Conservation (phyloP, 1,140 invertebrate genomes). For the Tetraneura akinire region DNA sequence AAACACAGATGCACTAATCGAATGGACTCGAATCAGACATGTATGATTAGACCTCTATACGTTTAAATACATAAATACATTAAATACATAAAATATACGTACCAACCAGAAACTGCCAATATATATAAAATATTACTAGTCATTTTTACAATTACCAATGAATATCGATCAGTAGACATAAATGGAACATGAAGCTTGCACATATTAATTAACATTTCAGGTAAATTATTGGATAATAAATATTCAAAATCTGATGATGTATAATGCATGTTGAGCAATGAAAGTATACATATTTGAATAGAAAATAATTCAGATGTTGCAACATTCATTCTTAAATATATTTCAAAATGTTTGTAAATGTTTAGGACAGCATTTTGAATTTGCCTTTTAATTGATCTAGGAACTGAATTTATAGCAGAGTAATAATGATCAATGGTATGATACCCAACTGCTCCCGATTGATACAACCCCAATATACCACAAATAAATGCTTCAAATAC, state of each 20-base stretch:
- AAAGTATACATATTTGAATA: constrained; percentile 47
- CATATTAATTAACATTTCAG: constrained; percentile 36
- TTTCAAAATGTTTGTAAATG: constrained; percentile 59
- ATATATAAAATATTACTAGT: constrained; percentile 44
- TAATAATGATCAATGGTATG: constrained; percentile 53
- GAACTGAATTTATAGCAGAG: constrained; percentile 58
- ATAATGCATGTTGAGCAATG: constrained; percentile 47
- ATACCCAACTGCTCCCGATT: constrained; percentile 57
- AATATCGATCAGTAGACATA: constrained; percentile 42
- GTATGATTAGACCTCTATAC: no score
- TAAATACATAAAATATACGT: constrained; percentile 19
- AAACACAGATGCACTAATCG: no score
- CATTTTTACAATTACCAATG: constrained; percentile 45
- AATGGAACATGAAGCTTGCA: constrained; percentile 44
- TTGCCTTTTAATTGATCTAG: constrained; percentile 58
- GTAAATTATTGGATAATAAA: constrained; percentile 47
- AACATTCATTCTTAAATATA: constrained; percentile 54
- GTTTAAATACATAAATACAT: no score
- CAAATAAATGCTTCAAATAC: constrained; percentile 46
- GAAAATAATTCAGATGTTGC: constrained; percentile 43
- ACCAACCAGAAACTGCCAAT: constrained; percentile 38
- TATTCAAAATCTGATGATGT: constrained; percentile 48
- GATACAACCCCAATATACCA: constrained; percentile 33
- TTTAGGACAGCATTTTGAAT: constrained; percentile 61
- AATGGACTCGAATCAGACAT: no score